These are phyloP conservation scores for Amblyornis subalaris DNA, from an alignment of 2,113 vertebrate species.

Conservation along the genomic window DNA sequence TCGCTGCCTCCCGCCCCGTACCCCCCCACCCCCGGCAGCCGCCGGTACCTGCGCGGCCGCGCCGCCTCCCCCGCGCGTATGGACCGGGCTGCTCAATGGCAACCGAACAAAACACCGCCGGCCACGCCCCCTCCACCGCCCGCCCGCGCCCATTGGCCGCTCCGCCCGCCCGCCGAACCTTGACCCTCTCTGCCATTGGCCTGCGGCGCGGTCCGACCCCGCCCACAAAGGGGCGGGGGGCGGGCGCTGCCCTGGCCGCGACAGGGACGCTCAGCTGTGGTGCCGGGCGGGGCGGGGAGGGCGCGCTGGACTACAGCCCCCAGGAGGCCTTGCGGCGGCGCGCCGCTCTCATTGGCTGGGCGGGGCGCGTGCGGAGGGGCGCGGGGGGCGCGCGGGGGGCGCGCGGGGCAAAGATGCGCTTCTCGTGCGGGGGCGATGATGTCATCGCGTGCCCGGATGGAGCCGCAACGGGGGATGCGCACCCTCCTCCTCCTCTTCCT, in stretches of 20 bases:
- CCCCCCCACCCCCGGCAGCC: too few relatives aligned
- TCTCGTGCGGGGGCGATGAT: background rate
- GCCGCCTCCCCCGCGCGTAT: constrained; percentile 23
- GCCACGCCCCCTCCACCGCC: background rate
- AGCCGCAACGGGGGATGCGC: background rate
- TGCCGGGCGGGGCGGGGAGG: background rate
- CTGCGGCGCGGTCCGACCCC: accelerated
- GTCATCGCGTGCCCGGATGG: constrained; percentile 2
- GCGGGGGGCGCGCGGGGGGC: background rate
- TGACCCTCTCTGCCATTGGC: background rate
- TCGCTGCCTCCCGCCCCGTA: background rate
- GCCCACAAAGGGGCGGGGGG: background rate
- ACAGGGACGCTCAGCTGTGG: background rate
- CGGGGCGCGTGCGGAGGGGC: background rate
- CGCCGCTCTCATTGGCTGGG: background rate
- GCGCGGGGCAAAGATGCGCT: too few relatives aligned
- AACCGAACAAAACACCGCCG: constrained; percentile 50
- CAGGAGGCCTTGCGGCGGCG: background rate
- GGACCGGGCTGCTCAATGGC: background rate
- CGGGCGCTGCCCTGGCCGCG: background rate
- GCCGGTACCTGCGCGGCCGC: background rate
- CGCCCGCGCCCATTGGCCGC: background rate
- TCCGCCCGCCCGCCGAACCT: background rate
- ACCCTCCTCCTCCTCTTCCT: background rate
- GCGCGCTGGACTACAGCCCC: background rate